Conservation (phyloP, 2,888 invertebrate genomes). For the Spatulosminthurus flaviceps region DNA sequence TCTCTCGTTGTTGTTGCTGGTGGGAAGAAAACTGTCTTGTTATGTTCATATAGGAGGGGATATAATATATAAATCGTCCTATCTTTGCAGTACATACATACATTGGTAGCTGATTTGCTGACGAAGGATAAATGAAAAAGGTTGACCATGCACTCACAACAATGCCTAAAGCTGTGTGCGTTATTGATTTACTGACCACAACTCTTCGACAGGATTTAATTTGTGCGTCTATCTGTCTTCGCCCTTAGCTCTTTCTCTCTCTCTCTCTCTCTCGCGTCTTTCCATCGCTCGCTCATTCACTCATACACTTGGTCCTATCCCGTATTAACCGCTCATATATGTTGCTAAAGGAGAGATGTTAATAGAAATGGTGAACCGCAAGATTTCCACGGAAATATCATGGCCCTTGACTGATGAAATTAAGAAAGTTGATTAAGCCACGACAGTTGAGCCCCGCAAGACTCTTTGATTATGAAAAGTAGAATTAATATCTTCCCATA, state of each 20-base stretch:
- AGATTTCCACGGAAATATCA: slow-evolving; percentile 11
- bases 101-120: slow-evolving; percentile 1
- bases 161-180: slow-evolving; percentile 39
- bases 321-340: neutral
- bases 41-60: neutral
- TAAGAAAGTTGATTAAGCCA: slow-evolving; percentile 10
- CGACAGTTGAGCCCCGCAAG: neutral
- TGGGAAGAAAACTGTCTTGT: neutral
- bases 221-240: slow-evolving; percentile 34
- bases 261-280: neutral
- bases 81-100: neutral
- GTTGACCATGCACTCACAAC: slow-evolving; percentile 46
- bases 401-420: slow-evolving; percentile 18
- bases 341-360: neutral
- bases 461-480: slow-evolving; percentile 2
- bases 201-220: slow-evolving; percentile 34
- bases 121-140: slow-evolving; percentile 31
- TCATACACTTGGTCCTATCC: neutral
- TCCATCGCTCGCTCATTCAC: neutral
- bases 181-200: slow-evolving; percentile 47
- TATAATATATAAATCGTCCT: no score
- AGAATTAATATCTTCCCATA: slow-evolving; percentile 10
- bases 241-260: slow-evolving; percentile 33
- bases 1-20: neutral
- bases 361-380: slow-evolving; percentile 11